Evolutionary conservation across 2,888 invertebrate species (phyloP).

Genomic region (Agrenia bidenticulata): DNA sequence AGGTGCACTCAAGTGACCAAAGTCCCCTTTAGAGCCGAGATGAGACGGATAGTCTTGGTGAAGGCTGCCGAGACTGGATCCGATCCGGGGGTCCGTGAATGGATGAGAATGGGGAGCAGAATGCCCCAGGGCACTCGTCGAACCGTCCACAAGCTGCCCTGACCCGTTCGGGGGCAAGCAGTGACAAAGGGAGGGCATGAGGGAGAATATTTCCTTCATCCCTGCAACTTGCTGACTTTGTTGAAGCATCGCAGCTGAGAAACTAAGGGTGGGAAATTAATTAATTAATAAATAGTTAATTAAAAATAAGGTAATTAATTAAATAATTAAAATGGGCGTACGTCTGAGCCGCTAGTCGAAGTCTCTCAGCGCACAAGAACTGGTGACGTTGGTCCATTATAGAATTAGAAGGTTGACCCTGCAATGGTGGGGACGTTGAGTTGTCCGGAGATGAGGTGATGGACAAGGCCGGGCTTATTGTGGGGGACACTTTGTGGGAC

Average conservation of each 20-base stretch:
- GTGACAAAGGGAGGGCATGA: conserved; percentile 46
- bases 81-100: not conserved
- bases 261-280: conserved; percentile 36
- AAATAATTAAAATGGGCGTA: conserved; percentile 9
- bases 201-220: conserved; percentile 44
- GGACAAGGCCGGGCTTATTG: conserved; percentile 21
- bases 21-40: too few species aligned
- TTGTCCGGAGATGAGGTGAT: not conserved
- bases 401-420: not conserved
- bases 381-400: conserved; percentile 38
- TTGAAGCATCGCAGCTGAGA: conserved; percentile 47
- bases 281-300: conserved; percentile 9
- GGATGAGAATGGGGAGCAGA: not conserved
- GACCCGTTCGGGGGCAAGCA: conserved; percentile 32
- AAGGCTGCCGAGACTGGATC: not conserved
- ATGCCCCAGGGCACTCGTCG: not conserved
- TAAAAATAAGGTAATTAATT: conserved; percentile 3
- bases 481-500: not conserved
- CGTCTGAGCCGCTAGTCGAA: conserved; percentile 50
- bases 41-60: too few species aligned
- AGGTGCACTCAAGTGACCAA: too few species aligned
- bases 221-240: conserved; percentile 39
- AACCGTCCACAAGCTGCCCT: too few species aligned
- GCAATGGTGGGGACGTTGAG: not conserved
- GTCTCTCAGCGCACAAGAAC: conserved; percentile 46